Evolutionary conservation across 2,797 vertebrate genomes (phyloP).

Genomic region (Ceyx erithaca): DNA sequence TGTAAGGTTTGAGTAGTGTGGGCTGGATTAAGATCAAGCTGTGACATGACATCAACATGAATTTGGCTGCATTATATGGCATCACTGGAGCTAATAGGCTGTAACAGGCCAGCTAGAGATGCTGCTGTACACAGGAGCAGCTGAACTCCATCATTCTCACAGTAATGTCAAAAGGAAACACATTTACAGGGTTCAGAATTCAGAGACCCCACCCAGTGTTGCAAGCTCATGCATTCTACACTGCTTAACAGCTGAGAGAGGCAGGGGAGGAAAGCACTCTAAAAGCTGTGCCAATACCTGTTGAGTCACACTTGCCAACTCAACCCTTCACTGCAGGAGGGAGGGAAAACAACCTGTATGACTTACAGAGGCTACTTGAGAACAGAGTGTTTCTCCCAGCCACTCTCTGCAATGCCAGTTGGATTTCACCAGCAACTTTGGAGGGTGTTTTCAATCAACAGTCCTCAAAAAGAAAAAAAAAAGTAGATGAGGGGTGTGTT

Average conservation of each 20-base stretch:
- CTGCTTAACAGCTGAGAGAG: neutral
- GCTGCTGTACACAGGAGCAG: neutral
- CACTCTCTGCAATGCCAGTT: neutral
- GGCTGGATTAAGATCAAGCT: neutral
- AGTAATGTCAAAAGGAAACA: neutral
- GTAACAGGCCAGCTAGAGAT: neutral
- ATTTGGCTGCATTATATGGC: neutral
- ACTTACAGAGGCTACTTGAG: too few relatives aligned
- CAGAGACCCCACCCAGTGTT: neutral
- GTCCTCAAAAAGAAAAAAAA: neutral
- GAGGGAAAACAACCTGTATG: constrained; percentile 3
- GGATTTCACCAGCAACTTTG: neutral
- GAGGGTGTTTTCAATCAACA: neutral
- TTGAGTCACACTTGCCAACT: neutral
- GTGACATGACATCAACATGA: neutral
- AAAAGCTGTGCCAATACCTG: neutral
- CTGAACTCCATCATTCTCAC: neutral
- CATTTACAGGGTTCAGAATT: neutral
- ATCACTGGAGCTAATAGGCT: neutral
- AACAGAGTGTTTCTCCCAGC: fast-evolving
- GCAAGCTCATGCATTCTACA: neutral
- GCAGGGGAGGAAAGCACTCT: neutral
- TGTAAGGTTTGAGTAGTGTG: neutral
- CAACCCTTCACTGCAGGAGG: neutral
- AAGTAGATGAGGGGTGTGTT: neutral